Base-by-base conservation (phyloP, 1,140 invertebrate genomes). In the Drosophila repleta region DNA sequence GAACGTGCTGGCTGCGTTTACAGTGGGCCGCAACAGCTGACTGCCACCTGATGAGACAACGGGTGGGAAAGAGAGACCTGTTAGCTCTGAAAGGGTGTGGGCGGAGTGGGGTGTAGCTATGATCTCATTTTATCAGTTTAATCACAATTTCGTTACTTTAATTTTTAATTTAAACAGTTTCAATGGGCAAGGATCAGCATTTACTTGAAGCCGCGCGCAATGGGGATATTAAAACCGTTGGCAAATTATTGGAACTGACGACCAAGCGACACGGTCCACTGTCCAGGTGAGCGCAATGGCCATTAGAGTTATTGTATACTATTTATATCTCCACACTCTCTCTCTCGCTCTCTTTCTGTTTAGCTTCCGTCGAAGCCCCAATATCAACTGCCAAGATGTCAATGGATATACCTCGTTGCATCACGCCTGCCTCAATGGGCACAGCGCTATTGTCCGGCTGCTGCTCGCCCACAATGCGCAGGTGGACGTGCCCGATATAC, bases 331-430 rank as follows among this genome's bases (percentile, higher is more conserved):
- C 3, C 32, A 3, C 11, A 11, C 32, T 13, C 32, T 35, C 32
- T 35, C 32, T 20, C 17, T 45, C 17, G 6, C 15, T 3, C 3
- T 45, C 43, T 20, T 10, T 0, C 8, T 13, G 41, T 32, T 4
- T 92, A 98, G 97, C 93, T 95, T 98, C 90, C 93, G 97, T 57
- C 94, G 97, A 91, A 96, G 96, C 61, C 96, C 96, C 35, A 97
- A 97, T 76, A 96, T 97, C 39, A 99, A 98, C 92, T 96, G 97
- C 76, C 96, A 97, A 93, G 98, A 99, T 92, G 94, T 95, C 73
- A 98, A 96, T 92, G 98, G 97, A 11, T 98, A 98, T 90, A 97
- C 98, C 1, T 95, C 97, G 7, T 94, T 99, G 29, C 98, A 99
- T 92, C 96, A 98, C 91, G 97, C 98, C 32, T 96, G 97, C 64